phyloP scores from a whole-genome alignment of 64 coral and sea anemone genomes.

The Montipora foliosa region DNA sequence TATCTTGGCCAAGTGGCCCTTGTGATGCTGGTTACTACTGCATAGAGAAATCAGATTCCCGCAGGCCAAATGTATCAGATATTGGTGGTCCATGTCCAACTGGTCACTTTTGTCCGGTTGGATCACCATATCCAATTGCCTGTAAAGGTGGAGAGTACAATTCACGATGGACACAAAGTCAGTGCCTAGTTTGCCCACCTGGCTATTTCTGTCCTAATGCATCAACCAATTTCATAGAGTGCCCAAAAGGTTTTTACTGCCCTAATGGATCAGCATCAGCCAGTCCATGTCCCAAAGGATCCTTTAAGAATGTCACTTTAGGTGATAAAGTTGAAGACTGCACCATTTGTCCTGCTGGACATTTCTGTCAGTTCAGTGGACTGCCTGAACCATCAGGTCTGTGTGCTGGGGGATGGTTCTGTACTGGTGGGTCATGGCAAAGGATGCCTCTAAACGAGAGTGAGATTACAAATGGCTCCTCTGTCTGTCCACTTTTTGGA shows the following conservation, averaged over 20 bases:
- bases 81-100: slow-evolving; percentile 94
- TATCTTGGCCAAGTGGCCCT: slow-evolving; percentile 89
- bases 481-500: slow-evolving; percentile 92
- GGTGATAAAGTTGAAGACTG: slow-evolving; percentile 79
- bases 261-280: slow-evolving; percentile 84
- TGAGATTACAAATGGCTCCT: slow-evolving; percentile 84
- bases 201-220: slow-evolving; percentile 99
- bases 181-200: slow-evolving; percentile 78
- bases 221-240: slow-evolving; percentile 77
- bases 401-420: slow-evolving; percentile 93
- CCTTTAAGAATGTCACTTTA: slow-evolving; percentile 92
- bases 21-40: slow-evolving; percentile 97
- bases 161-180: slow-evolving; percentile 81
- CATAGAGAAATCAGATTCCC: slow-evolving; percentile 53
- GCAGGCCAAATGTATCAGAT: slow-evolving; percentile 80
- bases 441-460: slow-evolving; percentile 69
- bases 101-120: slow-evolving; percentile 84
- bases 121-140: slow-evolving; percentile 73
- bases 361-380: slow-evolving; percentile 80
- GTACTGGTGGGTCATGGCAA: slow-evolving; percentile 97
- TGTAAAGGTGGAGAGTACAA: slow-evolving; percentile 90
- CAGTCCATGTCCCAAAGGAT: slow-evolving; percentile 85
- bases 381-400: slow-evolving; percentile 75
- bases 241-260: slow-evolving; percentile 85
- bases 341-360: slow-evolving; percentile 92